Evolutionary conservation across 2,888 invertebrate species (phyloP).

Genomic region (Rambutsinella grinnellia): DNA sequence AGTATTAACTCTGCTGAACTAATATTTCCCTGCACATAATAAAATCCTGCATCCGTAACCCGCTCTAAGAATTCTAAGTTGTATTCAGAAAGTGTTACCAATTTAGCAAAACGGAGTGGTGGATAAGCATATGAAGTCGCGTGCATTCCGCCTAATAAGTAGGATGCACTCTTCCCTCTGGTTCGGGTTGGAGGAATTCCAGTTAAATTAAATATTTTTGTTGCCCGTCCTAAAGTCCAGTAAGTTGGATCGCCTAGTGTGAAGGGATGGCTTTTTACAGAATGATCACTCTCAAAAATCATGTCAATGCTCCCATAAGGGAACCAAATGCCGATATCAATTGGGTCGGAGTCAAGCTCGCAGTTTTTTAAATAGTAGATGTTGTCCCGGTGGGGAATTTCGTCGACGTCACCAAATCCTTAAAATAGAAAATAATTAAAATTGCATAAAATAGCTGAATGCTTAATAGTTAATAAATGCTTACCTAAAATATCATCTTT

Average conservation of each 20-base stretch:
- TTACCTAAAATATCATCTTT: slow-evolving; percentile 34
- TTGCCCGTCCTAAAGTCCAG: slow-evolving; percentile 23
- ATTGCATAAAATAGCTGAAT: too few species aligned
- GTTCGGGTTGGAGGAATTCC: slow-evolving; percentile 14
- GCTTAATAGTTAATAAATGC: too few species aligned
- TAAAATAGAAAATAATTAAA: too few species aligned
- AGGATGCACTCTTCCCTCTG: slow-evolving; percentile 23
- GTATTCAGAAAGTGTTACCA: too few species aligned
- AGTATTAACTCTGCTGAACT: too few species aligned
- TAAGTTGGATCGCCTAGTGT: slow-evolving; percentile 41
- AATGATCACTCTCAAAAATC: slow-evolving; percentile 17
- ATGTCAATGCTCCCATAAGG: slow-evolving; percentile 11
- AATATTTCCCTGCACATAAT: too few species aligned
- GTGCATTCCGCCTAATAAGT: slow-evolving; percentile 44
- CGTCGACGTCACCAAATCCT: slow-evolving; percentile 33
- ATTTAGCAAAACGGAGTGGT: slow-evolving; percentile 30
- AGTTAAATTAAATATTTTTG: neutral
- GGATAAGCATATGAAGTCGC: slow-evolving; percentile 37
- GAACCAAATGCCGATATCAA: slow-evolving; percentile 42
- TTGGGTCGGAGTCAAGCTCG: neutral
- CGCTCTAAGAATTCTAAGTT: too few species aligned
- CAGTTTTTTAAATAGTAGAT: slow-evolving; percentile 15
- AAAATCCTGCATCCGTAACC: too few species aligned
- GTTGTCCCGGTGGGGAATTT: slow-evolving; percentile 10
- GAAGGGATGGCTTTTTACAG: slow-evolving; percentile 16